Base-by-base conservation (phyloP, 1,140 invertebrate species). In the Protaetia brevitarsis region DNA sequence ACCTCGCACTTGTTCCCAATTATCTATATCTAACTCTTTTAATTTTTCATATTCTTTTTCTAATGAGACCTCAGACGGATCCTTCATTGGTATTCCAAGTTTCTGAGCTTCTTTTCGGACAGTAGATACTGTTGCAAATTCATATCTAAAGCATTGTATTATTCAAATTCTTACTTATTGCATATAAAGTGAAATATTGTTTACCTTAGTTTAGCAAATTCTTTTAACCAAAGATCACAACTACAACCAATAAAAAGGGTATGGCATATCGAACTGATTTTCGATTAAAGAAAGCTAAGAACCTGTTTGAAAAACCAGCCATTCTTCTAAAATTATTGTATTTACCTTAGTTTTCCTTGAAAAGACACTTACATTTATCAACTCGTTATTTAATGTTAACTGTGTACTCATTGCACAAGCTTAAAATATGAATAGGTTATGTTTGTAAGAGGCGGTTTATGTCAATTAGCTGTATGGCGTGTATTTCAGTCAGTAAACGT, bases 1-100 rank as follows among this genome's bases (percentile, higher is more conserved):
- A n/a, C n/a, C n/a, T n/a, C n/a, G n/a, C n/a, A 88, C 86, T 73
- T 93, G 92, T 75, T 90, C 83, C 91, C 91, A 94, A 71, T 87
- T 84, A 66, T 93, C 87, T 69, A 92, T 86, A 77, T 94, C 88
- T 7, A 90, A 58, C 66, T 83, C 75, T 76, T 89, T 82, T 16
- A 91, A 81, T 79, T 88, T 88, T 71, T 92, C 86, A 81, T 86
- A 92, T 71, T 87, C 85, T 11, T 80, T 77, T 80, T 93, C 90
- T 67, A 93, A 72, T 1, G 88, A 89, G 1, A 87, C 83, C 77
- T 90, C 85, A 65, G 82, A 81, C 0, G 80, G 77, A 75, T 85
- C 84, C 70, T 88, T 89, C 81, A 88, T 83, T 69, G 80, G 69
- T 23, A 92, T 79, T 7, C 89, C 89, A 72, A 78, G 73, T 76